Evolutionary conservation across 2,113 vertebrate genomes (phyloP), one percentile per base, ranked within the genome.

Genomic region (Calonectris borealis): DNA sequence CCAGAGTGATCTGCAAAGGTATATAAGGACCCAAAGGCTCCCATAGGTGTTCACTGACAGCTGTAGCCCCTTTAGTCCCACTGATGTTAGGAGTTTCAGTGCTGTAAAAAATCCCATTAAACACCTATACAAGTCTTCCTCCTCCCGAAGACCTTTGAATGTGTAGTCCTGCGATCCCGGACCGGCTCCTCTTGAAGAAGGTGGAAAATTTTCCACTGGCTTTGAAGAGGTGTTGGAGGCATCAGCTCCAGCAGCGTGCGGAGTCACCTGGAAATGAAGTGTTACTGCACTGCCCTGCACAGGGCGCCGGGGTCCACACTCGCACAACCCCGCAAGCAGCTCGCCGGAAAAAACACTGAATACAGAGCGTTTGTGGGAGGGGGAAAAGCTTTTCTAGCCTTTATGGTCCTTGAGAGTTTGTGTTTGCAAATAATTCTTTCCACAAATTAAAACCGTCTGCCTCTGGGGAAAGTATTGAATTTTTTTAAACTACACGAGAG

Each of bases 381-480:
- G 20, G 17, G 13, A 52, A 60, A 24, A 5, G 16, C 32, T 93
- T 90, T 78, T 44, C 71, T 27, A 40, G 42, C 18, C 16, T 6
- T 78, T 54, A 17, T 29, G 10, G 32, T 29, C 20, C 57, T 75
- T 0, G 0, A 36, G 85, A 38, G 20, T 58, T 83, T 55, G 58
- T 66, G 54, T 79, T 95, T 81, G 68, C 48, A 92, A 88, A 73
- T 51, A 66, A 83, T 90, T 73, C 46, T 93, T 86, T 73, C 46
- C 48, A 36, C 51, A 92, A 86, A 93, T 86, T 58, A 92, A 96
- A 94, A 22, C 34, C 17, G 88, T 70, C 46, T 85, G 38, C 60
- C 58, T 36, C 46, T 62, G 36, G 69, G 60, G 12, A 78, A 95
- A 64, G 75, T 15, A 95, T 5, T 26, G 42, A 51, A 42, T 80